phyloP scores from a whole-genome alignment of 2,888 invertebrate genomes.

The Rhagonycha lutea region DNA sequence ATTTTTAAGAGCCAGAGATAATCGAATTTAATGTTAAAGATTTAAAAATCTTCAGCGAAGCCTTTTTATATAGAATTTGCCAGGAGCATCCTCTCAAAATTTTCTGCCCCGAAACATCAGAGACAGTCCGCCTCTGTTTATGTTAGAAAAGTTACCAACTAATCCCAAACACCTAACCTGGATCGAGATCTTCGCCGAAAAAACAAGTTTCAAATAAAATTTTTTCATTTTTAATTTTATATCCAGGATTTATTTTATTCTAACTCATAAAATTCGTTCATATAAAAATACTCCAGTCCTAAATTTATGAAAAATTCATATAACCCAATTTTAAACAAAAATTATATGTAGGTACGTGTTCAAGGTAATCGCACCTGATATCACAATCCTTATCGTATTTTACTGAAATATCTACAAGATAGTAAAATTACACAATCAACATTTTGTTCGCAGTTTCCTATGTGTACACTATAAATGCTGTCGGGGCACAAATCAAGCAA shows the following conservation, averaged over 20 bases:
- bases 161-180: too few relatives aligned
- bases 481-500: neutral
- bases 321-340: neutral
- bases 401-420: neutral
- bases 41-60: too few relatives aligned
- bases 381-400: neutral
- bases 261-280: neutral
- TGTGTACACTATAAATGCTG: neutral
- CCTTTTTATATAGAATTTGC: neutral
- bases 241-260: neutral
- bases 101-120: too few relatives aligned
- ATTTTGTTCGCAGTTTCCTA: neutral
- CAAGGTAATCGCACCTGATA: neutral
- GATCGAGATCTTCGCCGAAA: too few relatives aligned
- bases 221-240: neutral
- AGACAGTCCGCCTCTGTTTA: too few relatives aligned
- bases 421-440: neutral
- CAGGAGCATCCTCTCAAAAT: too few relatives aligned
- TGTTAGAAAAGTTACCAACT: too few relatives aligned
- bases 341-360: neutral
- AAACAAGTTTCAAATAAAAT: neutral
- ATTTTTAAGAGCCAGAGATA: too few relatives aligned
- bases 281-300: neutral
- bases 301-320: neutral
- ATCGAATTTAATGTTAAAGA: too few relatives aligned